These are phyloP conservation scores for Yoshiicerus persimilis DNA, from an alignment of 1,140 invertebrate genomes.

Conservation along the genomic window DNA sequence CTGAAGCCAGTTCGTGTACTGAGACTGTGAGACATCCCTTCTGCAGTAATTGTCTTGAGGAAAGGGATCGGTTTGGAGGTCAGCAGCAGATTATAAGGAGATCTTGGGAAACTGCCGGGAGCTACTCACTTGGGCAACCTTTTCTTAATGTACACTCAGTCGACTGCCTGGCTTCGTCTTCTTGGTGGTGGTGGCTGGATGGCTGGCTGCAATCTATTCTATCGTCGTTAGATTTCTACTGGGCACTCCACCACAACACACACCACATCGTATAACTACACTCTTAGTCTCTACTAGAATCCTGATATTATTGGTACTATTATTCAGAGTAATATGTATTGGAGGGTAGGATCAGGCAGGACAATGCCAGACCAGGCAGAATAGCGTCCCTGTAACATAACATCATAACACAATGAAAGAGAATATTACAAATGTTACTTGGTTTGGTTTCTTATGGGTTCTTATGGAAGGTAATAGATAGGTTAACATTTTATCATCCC, in stretches of 20 bases:
- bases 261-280: background rate
- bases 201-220: background rate
- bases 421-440: background rate
- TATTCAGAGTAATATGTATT: background rate
- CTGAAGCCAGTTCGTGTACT: background rate
- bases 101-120: constrained; percentile 9
- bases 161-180: background rate
- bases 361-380: background rate
- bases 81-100: constrained; percentile 2
- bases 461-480: constrained; percentile 9
- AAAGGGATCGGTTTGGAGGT: constrained; percentile 18
- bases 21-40: background rate
- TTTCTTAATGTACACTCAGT: background rate
- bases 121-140: background rate
- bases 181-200: background rate
- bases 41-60: constrained; percentile 6
- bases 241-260: background rate
- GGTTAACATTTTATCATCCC: background rate
- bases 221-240: background rate
- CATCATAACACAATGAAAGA: too few species aligned
- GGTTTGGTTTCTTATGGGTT: background rate
- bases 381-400: background rate
- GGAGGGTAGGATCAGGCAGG: background rate
- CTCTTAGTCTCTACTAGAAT: background rate
- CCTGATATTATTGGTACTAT: background rate